Percentiles rank a stretch among this genome's conserved stretches.
These are phyloP conservation scores for Cataglyphis altisquamis DNA, from an alignment of 2,888 invertebrate species.

Conservation along the genomic window DNA sequence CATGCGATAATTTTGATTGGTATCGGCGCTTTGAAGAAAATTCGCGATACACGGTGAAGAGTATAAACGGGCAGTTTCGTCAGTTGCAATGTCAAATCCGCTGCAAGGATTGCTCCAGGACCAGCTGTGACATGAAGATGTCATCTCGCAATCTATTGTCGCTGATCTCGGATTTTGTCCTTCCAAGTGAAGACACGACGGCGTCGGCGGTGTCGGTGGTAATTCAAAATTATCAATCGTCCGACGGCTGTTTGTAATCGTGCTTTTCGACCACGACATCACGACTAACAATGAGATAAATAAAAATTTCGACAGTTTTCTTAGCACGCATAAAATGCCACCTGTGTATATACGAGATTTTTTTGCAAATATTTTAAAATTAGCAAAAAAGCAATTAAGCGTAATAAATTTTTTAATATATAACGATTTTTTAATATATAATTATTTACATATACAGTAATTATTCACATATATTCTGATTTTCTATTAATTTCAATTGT, in stretches of 20 bases:
- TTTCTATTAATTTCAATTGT: not conserved
- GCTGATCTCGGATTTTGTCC: constrained; percentile 60
- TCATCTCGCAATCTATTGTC: constrained; percentile 59
- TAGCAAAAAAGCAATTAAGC: not conserved
- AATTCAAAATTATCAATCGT: constrained; percentile 68
- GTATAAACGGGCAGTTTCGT: constrained; percentile 33
- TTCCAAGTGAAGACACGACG: constrained; percentile 63
- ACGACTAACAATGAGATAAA: not conserved
- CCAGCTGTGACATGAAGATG: constrained; percentile 65
- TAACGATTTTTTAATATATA: not conserved
- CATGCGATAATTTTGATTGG: constrained; percentile 70
- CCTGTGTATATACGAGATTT: not conserved
- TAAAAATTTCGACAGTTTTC: not conserved
- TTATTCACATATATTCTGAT: not conserved
- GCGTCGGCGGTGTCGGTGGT: constrained; percentile 72
- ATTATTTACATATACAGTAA: constrained; percentile 1
- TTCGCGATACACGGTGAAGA: constrained; percentile 33
- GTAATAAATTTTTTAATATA: not conserved
- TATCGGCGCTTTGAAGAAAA: constrained; percentile 59
- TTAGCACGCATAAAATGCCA: not conserved
- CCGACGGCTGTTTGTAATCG: constrained; percentile 40
- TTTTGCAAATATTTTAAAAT: not conserved
- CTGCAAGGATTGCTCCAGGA: constrained; percentile 63
- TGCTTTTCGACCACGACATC: constrained; percentile 63
- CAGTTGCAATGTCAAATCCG: constrained; percentile 31